Percentiles rank a stretch among this genome's conserved stretches.
Conservation (phyloP, 1,140 invertebrate genomes). For the Manduca sexta region DNA sequence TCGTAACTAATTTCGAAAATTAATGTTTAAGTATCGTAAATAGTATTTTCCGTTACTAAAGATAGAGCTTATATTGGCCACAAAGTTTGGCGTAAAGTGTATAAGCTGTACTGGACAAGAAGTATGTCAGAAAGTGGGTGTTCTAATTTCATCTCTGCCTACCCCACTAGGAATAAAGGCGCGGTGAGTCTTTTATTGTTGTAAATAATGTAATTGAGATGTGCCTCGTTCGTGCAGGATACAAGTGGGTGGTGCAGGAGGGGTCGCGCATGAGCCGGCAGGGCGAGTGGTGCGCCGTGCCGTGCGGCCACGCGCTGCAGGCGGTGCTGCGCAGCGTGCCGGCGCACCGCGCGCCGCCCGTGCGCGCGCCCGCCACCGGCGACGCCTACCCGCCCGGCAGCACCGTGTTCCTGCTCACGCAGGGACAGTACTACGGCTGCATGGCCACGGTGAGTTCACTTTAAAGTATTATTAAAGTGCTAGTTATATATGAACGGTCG, state of each 20-base stretch:
- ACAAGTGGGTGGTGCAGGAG: conserved; percentile 54
- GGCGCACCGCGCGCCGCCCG: conserved; percentile 78
- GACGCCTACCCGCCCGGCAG: conserved; percentile 82
- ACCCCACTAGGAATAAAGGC: no score
- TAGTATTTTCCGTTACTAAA: no score
- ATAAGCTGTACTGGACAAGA: no score
- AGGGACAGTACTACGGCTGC: conserved; percentile 84
- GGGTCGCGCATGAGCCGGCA: conserved; percentile 77
- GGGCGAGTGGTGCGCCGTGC: conserved; percentile 78
- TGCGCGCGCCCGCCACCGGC: conserved; percentile 78
- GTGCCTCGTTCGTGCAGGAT: conserved; percentile 33
- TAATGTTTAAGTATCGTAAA: neutral
- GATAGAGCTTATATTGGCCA: no score
- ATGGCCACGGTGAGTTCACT: conserved; percentile 79
- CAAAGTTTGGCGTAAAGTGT: no score
- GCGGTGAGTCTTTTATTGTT: no score
- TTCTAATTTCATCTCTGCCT: no score
- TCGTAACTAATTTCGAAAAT: no score
- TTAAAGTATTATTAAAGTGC: no score
- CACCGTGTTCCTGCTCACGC: conserved; percentile 84
- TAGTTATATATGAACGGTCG: no score
- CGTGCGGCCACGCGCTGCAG: conserved; percentile 80
- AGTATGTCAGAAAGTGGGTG: no score
- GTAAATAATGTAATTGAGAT: neutral
- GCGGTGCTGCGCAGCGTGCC: conserved; percentile 76